Evolutionary conservation across 2,113 vertebrate genomes (phyloP).

Genomic region (Peromyscus maniculatus): DNA sequence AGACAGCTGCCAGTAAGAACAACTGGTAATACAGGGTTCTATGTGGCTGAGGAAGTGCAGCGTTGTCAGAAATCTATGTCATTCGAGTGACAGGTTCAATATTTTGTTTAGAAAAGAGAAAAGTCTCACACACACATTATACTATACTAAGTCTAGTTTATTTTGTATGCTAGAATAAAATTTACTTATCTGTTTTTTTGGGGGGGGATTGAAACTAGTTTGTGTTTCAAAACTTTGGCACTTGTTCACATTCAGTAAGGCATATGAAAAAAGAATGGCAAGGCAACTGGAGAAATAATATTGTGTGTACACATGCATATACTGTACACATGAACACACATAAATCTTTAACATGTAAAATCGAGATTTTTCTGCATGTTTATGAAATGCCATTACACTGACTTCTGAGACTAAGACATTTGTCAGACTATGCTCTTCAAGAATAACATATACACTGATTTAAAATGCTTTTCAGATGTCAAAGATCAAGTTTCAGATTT

Average conservation of each 20-base stretch:
- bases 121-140: not conserved
- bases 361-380: not conserved
- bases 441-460: not conserved
- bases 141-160: not conserved
- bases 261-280: not conserved
- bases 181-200: not conserved
- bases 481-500: not conserved
- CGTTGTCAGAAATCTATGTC: not conserved
- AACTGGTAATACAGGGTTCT: not conserved
- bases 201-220: not conserved
- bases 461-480: conserved; percentile 9
- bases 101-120: conserved; percentile 45
- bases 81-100: not conserved
- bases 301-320: not conserved
- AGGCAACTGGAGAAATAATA: not conserved
- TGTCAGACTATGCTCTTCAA: not conserved
- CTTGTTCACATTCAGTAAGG: not conserved
- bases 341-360: not conserved
- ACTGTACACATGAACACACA: not conserved
- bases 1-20: not conserved
- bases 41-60: not conserved
- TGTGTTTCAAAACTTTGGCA: conserved; percentile 32
- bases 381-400: not conserved
- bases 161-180: not conserved
- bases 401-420: not conserved